Percentiles rank a stretch among this genome's conserved stretches.
These are phyloP conservation scores for Dicentrarchus labrax DNA, from an alignment of 2,113 vertebrate species.

Conservation along the genomic window DNA sequence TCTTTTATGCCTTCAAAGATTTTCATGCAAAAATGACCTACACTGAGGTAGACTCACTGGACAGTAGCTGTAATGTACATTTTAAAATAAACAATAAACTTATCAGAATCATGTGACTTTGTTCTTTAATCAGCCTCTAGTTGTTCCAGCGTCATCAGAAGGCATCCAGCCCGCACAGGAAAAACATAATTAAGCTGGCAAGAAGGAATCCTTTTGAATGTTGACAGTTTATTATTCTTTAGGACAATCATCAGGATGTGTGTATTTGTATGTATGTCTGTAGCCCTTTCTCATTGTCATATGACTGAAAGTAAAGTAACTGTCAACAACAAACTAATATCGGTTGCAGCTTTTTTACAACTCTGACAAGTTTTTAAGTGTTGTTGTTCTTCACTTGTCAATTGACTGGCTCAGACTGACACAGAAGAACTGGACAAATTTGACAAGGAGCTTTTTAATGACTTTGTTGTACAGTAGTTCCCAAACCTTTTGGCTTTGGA, in stretches of 20 bases:
- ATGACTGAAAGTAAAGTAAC: neutral
- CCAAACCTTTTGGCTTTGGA: neutral
- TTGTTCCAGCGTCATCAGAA: neutral
- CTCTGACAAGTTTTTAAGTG: neutral
- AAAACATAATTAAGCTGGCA: no score
- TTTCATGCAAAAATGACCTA: neutral
- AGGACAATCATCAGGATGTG: neutral
- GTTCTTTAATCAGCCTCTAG: neutral
- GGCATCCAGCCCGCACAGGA: no score
- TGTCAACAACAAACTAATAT: neutral
- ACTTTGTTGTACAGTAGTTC: neutral
- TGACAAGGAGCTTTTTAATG: no score
- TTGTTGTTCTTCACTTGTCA: neutral
- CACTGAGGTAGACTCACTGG: neutral
- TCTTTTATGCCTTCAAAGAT: neutral
- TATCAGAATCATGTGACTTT: neutral
- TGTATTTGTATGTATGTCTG: neutral
- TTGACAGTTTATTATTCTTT: neutral
- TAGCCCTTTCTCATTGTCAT: no score
- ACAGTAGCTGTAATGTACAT: neutral
- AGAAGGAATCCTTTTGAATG: no score
- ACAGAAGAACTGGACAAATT: neutral
- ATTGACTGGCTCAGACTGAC: neutral
- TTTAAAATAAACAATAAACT: neutral
- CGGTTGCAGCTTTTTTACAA: neutral